phyloP scores from a whole-genome alignment of 2,797 vertebrate species.

The Syncerus caffer region DNA sequence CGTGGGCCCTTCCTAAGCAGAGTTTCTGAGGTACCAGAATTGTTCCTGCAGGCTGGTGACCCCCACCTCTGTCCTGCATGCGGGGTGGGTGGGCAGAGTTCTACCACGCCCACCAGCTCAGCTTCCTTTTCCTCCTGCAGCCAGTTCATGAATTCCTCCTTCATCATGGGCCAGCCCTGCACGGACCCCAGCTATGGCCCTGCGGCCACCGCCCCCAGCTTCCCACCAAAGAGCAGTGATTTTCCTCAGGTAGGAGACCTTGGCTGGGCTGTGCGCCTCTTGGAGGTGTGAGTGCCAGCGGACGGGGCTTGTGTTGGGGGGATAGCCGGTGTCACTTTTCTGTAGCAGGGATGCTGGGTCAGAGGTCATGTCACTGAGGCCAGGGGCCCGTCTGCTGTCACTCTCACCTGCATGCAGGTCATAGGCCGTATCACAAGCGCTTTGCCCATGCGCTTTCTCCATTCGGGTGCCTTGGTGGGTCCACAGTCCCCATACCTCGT shows the following conservation, averaged over 20 bases:
- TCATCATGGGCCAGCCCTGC: slow-evolving; percentile 79
- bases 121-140: slow-evolving; percentile 70
- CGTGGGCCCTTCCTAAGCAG: neutral
- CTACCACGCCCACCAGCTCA: neutral
- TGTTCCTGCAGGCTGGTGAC: neutral
- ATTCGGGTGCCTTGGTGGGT: accelerated
- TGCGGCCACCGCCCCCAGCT: slow-evolving; percentile 77
- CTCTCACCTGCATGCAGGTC: neutral
- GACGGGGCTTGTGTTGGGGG: neutral
- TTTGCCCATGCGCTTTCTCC: neutral
- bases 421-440: accelerated
- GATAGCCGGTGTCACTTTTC: neutral
- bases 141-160: slow-evolving; percentile 75
- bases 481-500: accelerated
- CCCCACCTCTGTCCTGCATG: neutral
- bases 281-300: neutral
- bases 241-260: slow-evolving; percentile 87
- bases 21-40: neutral
- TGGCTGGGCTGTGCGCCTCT: accelerated
- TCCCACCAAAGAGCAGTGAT: slow-evolving; percentile 85
- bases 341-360: neutral
- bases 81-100: neutral
- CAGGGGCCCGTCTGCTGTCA: neutral
- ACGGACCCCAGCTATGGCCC: slow-evolving; percentile 85
- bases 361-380: neutral